Base-by-base conservation (phyloP, 1,140 invertebrate genomes). In the Lepidurus arcticus region DNA sequence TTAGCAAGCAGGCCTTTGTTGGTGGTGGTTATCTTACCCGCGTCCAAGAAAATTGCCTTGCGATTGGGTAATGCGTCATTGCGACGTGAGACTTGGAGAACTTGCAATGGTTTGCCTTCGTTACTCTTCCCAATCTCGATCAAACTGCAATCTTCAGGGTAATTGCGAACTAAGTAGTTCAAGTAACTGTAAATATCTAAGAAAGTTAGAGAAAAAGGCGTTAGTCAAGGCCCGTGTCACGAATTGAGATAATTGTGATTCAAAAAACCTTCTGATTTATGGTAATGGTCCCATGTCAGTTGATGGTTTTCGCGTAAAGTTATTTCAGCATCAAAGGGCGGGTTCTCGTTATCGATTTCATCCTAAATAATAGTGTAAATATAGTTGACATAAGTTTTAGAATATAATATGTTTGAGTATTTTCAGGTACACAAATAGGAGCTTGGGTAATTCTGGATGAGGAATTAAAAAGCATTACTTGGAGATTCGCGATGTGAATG, bases 291-390 rank as follows among this genome's bases (percentile, higher is more conserved):
- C 82, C 83, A 85, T 42, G 81, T 82, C 75, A 83, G 81, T 9
- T 75, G 42, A 75, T 83, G 83, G 2, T 81, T 42, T 34, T 80
- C 16, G 81, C 85, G 83, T 82, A 87, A 34, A 90, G 81, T 78
- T 5, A 73, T 44, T 73, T 65, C 42, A 73, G 65, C 88, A 81
- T 90, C 87, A 7, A 83, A 80, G 9, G 89, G 87, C 2, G 91
- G 91, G 85, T 93, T 94, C 85, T 94, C 92, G 79, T 89, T 87
- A 80, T 93, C 88, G 44, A 94, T 94, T 8, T 90, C 90, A 80
- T 88, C 87, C 83, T 94, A 92, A 13, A 65, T n/a, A 65, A 13
- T 13, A 16, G 21, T 9, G 16, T 7, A 65, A 65, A 13, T 4
- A 4, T 34, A 34, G 34, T 34, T 47, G 6, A 6, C 45, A 7